Conservation (phyloP, 1,140 invertebrate species). For the Anastrepha obliqua region DNA sequence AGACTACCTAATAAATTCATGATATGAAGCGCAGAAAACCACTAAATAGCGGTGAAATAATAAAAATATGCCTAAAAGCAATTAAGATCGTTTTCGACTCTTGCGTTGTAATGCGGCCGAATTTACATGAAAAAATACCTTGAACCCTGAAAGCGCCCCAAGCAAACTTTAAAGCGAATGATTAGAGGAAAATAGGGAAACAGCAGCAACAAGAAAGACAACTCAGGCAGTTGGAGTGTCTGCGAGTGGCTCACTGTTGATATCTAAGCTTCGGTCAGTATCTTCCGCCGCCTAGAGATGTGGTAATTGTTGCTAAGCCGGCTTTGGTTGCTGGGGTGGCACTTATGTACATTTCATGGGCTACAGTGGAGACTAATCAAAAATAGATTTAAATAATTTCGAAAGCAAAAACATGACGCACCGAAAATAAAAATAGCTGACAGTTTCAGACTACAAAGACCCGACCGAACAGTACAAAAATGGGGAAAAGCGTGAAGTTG, state of each 20-base stretch:
- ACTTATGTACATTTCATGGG: too few relatives aligned
- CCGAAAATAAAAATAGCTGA: neutral
- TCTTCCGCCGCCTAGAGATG: neutral
- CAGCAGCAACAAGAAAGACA: neutral
- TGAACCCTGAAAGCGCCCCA: neutral
- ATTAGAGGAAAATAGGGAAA: neutral
- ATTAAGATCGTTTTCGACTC: neutral
- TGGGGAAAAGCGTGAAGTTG: neutral
- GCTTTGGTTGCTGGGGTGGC: neutral
- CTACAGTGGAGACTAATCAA: neutral
- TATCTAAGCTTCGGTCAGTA: neutral
- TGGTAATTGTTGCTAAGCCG: neutral
- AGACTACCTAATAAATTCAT: neutral
- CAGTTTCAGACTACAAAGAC: neutral
- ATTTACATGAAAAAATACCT: neutral
- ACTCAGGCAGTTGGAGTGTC: neutral
- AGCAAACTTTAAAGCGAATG: neutral
- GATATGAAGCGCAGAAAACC: neutral
- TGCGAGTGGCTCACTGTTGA: neutral
- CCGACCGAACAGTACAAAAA: neutral
- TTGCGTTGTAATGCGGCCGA: neutral
- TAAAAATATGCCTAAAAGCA: neutral
- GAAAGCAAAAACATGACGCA: neutral
- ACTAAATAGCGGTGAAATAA: neutral
- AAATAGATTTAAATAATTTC: conserved; percentile 8